Evolutionary conservation across 2,888 invertebrate genomes (phyloP), one percentile per base, ranked within the genome.

Genomic region (Dexiosoma caninum): DNA sequence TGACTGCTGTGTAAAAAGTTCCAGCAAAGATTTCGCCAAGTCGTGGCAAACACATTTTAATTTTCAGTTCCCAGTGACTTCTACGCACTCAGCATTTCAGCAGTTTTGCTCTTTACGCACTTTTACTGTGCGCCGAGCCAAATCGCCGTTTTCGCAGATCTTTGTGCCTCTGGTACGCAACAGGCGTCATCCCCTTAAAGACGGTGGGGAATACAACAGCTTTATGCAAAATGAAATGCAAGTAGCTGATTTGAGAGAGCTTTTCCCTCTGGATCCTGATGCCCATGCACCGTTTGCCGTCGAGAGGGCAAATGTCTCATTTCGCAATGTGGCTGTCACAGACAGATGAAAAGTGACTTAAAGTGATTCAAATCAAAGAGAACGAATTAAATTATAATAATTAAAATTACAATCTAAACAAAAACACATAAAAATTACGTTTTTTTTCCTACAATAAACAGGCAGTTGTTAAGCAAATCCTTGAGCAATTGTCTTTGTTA

Each of bases 211-310:
- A 7, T 84, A 84, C 46, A 78, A 78, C 21, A 75, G 66, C 5
- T 78, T 60, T 35, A 42, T 19, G 49, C 23, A 35, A 2, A 12
- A n/a, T 8, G 19, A 23, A 2, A 40, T 40, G n/a, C 8, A 57
- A 57, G 42, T 59, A 0, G 69, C 82, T 2, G 84, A 84, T 60
- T 75, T 84, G 51, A 82, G 84, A 32, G 9, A 66, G 8, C 79
- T 84, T 2, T 84, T 84, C 30, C 84, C 84, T 1, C 49, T 77
- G 30, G 84, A 84, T 78, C 83, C 84, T 2, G 84, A 84, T 60
- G 84, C 83, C n/a, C 83, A 84, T 78, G 84, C 84, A 1, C 84
- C 84, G 0, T 84, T 84, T 71, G 51, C 12, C 8, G 21, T 7
- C 53, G 14, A 10, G 1, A 53, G n/a, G 1, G 21, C 19, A 32